phyloP scores from a whole-genome alignment of 2,888 invertebrate genomes.

The Agrypnus murinus region DNA sequence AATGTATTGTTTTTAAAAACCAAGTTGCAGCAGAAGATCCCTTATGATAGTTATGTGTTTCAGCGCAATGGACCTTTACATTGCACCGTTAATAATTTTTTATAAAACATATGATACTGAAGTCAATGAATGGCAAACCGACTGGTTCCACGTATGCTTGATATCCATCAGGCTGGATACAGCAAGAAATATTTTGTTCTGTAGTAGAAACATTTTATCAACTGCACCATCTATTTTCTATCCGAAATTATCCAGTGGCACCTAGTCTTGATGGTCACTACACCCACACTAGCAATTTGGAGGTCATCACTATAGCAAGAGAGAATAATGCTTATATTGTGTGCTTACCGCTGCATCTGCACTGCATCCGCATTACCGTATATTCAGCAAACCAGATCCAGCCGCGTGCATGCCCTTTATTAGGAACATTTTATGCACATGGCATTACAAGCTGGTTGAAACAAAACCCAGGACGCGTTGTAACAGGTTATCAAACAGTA shows the following conservation, averaged over 20 bases:
- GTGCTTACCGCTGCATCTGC: constrained; percentile 64
- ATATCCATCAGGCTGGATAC: constrained; percentile 54
- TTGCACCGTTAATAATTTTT: constrained; percentile 50
- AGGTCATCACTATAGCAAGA: constrained; percentile 46
- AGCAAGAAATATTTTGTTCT: constrained; percentile 51
- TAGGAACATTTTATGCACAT: constrained; percentile 58
- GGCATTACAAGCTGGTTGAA: constrained; percentile 55
- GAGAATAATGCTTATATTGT: constrained; percentile 58
- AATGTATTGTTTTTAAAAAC: too few relatives aligned
- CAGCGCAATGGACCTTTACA: not conserved
- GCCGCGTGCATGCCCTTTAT: constrained; percentile 58
- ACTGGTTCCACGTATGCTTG: constrained; percentile 58
- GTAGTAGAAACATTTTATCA: constrained; percentile 52
- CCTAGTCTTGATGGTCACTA: constrained; percentile 54
- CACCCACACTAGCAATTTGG: constrained; percentile 47
- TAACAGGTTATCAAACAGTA: constrained; percentile 57
- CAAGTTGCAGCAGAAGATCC: constrained; percentile 3
- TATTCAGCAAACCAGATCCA: constrained; percentile 60
- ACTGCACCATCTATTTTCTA: constrained; percentile 46
- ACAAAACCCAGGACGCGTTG: constrained; percentile 57
- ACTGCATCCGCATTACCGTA: too few relatives aligned
- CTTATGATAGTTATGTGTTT: constrained; percentile 25
- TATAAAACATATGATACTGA: constrained; percentile 60
- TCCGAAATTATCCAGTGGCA: constrained; percentile 48
- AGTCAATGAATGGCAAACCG: constrained; percentile 62